phyloP scores from a whole-genome alignment of 2,797 vertebrate species.

The Tangara arthus region DNA sequence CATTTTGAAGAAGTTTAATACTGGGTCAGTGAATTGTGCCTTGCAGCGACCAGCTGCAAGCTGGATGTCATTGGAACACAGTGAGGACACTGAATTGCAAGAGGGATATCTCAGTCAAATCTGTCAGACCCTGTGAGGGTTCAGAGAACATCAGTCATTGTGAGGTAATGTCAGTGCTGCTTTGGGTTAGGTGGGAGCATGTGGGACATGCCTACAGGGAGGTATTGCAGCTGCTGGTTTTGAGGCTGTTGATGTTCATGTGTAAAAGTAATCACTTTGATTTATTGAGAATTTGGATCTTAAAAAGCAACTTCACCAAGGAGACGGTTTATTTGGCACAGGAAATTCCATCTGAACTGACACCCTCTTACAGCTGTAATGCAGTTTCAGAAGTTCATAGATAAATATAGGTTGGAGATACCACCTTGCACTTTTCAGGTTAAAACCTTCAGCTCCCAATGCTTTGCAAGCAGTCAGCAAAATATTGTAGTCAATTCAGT shows the following conservation, averaged over 20 bases:
- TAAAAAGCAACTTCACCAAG: background rate
- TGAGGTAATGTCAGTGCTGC: background rate
- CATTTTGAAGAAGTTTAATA: background rate
- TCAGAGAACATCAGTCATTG: rapidly evolving
- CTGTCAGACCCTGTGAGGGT: background rate
- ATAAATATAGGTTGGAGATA: rapidly evolving
- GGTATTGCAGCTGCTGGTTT: background rate
- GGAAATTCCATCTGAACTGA: background rate
- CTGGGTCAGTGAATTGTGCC: background rate
- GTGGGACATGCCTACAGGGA: rapidly evolving
- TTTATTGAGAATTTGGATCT: background rate
- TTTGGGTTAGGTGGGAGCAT: background rate
- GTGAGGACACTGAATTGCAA: background rate
- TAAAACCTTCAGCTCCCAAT: background rate
- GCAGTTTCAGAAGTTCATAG: background rate
- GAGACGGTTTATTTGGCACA: background rate
- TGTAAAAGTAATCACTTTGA: background rate
- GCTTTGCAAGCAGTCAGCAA: background rate
- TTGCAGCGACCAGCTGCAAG: background rate
- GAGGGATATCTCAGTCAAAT: background rate
- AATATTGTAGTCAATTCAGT: background rate
- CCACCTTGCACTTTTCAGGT: background rate
- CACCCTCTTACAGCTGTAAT: background rate
- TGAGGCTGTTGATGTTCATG: background rate
- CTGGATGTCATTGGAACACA: background rate